phyloP scores from a whole-genome alignment of 2,888 invertebrate genomes.

The Hypomecis punctinalis region DNA sequence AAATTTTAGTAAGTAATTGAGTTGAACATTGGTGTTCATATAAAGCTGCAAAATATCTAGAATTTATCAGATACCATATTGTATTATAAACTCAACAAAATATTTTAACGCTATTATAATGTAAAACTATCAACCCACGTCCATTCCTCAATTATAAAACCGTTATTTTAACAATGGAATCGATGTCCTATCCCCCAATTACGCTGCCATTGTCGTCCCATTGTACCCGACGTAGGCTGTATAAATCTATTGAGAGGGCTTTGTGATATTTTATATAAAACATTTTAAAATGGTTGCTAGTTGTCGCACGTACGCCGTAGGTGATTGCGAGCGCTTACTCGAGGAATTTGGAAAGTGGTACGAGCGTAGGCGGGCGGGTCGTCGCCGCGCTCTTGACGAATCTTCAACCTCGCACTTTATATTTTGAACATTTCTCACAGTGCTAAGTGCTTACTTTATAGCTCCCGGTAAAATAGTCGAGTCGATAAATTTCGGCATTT shows the following conservation, averaged over 20 bases:
- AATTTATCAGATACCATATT: too few species aligned
- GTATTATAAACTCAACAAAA: neutral
- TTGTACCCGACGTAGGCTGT: constrained; percentile 31
- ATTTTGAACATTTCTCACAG: constrained; percentile 75
- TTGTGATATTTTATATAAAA: constrained; percentile 54
- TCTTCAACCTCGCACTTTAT: constrained; percentile 77
- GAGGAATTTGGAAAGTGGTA: constrained; percentile 84
- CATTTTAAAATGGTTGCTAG: constrained; percentile 60
- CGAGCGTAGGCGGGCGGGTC: constrained; percentile 81
- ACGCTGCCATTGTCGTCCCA: constrained; percentile 41
- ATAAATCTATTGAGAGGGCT: constrained; percentile 43
- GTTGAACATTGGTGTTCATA: too few species aligned
- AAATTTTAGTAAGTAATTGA: too few species aligned
- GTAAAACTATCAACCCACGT: constrained; percentile 13
- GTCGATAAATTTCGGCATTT: constrained; percentile 23
- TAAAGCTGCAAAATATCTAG: too few species aligned
- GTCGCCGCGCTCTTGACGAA: constrained; percentile 74
- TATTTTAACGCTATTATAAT: neutral
- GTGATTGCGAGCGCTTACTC: constrained; percentile 79
- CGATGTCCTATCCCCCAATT: constrained; percentile 43
- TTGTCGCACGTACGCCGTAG: constrained; percentile 69
- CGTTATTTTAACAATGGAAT: constrained; percentile 37
- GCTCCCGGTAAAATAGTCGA: constrained; percentile 39
- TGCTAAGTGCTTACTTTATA: constrained; percentile 54
- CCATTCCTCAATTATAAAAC: constrained; percentile 39